Conservation (phyloP, 2,797 vertebrate species). For the Sebastes alutus region DNA sequence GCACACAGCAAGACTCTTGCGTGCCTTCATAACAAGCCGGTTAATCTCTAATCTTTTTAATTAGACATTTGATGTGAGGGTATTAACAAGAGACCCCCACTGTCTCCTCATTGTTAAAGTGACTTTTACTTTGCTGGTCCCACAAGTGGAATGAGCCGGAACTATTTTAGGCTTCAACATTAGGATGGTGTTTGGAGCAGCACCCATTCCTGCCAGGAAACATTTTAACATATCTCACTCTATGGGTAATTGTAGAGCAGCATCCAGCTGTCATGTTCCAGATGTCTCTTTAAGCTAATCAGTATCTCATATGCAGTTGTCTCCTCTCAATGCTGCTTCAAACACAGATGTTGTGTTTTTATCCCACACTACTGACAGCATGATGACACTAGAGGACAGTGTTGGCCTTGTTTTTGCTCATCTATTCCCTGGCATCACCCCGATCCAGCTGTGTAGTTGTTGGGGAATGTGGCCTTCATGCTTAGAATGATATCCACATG, state of each 20-base stretch:
- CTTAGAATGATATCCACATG: neutral
- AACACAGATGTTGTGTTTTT: neutral
- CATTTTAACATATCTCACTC: neutral
- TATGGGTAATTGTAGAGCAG: neutral
- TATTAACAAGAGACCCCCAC: constrained; percentile 51
- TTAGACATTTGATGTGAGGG: constrained; percentile 64
- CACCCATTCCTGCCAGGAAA: neutral
- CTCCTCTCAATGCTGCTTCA: neutral
- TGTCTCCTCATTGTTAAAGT: constrained; percentile 18
- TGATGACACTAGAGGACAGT: constrained; percentile 71
- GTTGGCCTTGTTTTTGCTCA: constrained; percentile 8
- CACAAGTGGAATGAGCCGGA: neutral
- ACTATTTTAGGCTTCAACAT: neutral
- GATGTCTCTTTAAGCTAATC: neutral
- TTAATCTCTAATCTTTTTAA: constrained; percentile 75
- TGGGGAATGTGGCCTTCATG: neutral
- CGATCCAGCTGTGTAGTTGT: neutral
- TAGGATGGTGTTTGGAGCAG: neutral
- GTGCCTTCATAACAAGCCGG: constrained; percentile 52
- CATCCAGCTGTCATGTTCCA: neutral
- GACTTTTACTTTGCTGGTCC: constrained; percentile 5
- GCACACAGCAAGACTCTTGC: constrained; percentile 46
- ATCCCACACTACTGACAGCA: neutral
- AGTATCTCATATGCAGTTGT: neutral
- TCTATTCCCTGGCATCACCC: neutral